Conservation (phyloP, 2,888 invertebrate species). For the Holacanthella duospinosa region DNA sequence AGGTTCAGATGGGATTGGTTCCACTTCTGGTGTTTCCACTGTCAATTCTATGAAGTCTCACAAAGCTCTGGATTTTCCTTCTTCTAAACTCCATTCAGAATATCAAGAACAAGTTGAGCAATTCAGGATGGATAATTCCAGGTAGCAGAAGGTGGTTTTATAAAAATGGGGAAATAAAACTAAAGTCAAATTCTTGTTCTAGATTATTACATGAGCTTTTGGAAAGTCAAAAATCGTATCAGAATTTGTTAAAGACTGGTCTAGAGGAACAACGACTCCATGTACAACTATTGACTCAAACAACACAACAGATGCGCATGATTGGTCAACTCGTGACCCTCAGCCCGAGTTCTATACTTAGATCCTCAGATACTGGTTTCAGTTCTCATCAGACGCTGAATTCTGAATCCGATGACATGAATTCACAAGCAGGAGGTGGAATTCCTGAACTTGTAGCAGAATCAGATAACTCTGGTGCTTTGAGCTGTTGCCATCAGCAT, state of each 20-base stretch:
- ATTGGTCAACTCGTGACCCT: slow-evolving; percentile 32
- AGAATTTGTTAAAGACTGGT: slow-evolving; percentile 56
- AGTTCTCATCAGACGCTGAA: slow-evolving; percentile 35
- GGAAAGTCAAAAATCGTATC: slow-evolving; percentile 64
- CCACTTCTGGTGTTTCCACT: slow-evolving; percentile 53
- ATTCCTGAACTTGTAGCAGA: slow-evolving; percentile 23
- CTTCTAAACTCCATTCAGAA: slow-evolving; percentile 41
- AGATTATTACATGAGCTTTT: slow-evolving; percentile 64
- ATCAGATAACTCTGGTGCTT: neutral
- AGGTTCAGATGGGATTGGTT: slow-evolving; percentile 47
- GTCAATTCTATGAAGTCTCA: slow-evolving; percentile 54
- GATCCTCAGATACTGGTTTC: slow-evolving; percentile 34
- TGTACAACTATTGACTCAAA: slow-evolving; percentile 49
- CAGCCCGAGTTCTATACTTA: slow-evolving; percentile 25
- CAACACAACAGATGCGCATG: slow-evolving; percentile 41
- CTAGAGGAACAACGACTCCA: slow-evolving; percentile 59
- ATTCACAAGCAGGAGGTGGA: slow-evolving; percentile 27
- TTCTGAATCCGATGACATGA: slow-evolving; percentile 31
- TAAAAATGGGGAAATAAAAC: neutral
- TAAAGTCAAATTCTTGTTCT: slow-evolving; percentile 23
- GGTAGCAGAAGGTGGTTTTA: slow-evolving; percentile 23
- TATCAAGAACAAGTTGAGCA: slow-evolving; percentile 45
- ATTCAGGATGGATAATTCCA: slow-evolving; percentile 45
- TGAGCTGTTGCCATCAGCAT: slow-evolving; percentile 18
- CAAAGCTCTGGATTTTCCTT: slow-evolving; percentile 45